Percentiles rank a stretch among this genome's conserved stretches.
Conservation (phyloP, 2,888 invertebrate genomes). For the Macrosoma leucophasiata region DNA sequence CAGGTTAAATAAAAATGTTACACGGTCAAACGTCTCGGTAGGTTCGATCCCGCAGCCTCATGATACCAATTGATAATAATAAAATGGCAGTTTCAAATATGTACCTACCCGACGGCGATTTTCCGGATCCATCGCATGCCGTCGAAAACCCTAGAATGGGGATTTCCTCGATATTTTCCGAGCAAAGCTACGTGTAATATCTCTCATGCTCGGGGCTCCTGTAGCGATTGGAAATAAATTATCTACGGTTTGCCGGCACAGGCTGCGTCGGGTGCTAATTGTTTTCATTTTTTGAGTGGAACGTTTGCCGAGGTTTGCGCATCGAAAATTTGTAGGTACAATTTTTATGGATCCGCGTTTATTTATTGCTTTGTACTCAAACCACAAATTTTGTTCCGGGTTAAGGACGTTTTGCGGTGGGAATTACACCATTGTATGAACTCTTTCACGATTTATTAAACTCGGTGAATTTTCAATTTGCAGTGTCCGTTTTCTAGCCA, state of each 20-base stretch:
- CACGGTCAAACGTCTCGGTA: too few relatives aligned
- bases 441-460: slow-evolving; percentile 2
- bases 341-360: slow-evolving; percentile 36
- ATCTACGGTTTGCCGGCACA: slow-evolving; percentile 34
- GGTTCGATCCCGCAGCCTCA: too few relatives aligned
- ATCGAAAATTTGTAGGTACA: slow-evolving; percentile 30
- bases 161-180: slow-evolving; percentile 38
- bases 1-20: too few relatives aligned
- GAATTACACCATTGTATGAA: slow-evolving; percentile 1
- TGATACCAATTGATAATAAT: too few relatives aligned
- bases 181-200: slow-evolving; percentile 42
- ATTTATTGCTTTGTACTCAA: slow-evolving; percentile 33
- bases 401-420: slow-evolving; percentile 19
- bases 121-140: too few relatives aligned
- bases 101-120: too few relatives aligned
- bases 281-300: slow-evolving; percentile 47
- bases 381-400: slow-evolving; percentile 32
- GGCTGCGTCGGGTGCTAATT: slow-evolving; percentile 43
- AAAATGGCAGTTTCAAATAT: slow-evolving; percentile 24
- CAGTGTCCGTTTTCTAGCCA: too few relatives aligned
- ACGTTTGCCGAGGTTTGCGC: slow-evolving; percentile 31
- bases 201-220: slow-evolving; percentile 32
- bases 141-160: slow-evolving; percentile 24
- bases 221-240: slow-evolving; percentile 57
- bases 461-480: neutral